phyloP scores from a whole-genome alignment of 2,113 vertebrate genomes.

The Arothron firmamentum region DNA sequence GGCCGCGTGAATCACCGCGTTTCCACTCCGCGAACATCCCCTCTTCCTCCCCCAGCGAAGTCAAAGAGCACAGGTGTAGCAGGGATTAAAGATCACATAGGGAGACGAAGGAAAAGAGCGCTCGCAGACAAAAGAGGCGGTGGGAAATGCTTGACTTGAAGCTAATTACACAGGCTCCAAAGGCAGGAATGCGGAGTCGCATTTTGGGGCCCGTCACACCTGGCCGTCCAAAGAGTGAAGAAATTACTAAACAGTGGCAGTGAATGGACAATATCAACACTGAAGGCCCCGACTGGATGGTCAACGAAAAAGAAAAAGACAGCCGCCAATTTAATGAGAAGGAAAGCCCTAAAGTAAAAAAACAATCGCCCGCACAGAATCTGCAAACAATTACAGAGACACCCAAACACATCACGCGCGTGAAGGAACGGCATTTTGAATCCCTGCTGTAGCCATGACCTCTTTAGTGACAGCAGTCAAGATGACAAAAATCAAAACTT shows the following conservation, averaged over 20 bases:
- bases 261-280: constrained; percentile 54
- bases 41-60: background rate
- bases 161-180: constrained; percentile 68
- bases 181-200: constrained; percentile 69
- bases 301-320: constrained; percentile 4
- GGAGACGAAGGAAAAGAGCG: constrained; percentile 27
- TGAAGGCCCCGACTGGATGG: constrained; percentile 1
- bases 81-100: constrained; percentile 61
- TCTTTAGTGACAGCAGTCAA: background rate
- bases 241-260: constrained; percentile 59
- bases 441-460: too few relatives aligned
- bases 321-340: too few relatives aligned
- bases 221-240: constrained; percentile 57
- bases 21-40: background rate
- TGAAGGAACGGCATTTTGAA: constrained; percentile 39
- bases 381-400: constrained; percentile 54
- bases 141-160: constrained; percentile 64
- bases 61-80: constrained; percentile 67
- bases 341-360: background rate
- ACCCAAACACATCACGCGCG: constrained; percentile 16
- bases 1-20: background rate
- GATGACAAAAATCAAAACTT: background rate
- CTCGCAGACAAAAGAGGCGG: constrained; percentile 54
- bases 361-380: constrained; percentile 10
- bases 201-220: constrained; percentile 64